Evolutionary conservation across 2,888 invertebrate genomes (phyloP), one percentile per base, ranked within the genome.

Genomic region (Oscheius sp.): DNA sequence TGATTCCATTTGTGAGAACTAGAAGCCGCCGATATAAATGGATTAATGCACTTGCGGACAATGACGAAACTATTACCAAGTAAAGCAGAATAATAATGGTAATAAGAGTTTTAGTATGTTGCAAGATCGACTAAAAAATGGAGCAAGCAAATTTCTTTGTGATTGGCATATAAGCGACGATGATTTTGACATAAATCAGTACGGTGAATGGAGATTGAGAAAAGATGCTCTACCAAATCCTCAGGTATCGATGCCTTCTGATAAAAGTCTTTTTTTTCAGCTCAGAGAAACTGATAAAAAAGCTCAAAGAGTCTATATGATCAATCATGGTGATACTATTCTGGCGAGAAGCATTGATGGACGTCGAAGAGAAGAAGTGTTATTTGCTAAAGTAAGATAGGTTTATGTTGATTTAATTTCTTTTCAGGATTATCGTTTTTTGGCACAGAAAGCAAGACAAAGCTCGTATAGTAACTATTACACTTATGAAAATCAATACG

Each of bases 191-290:
- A 80, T 80, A 21, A 80, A 80, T 29, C 76, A 78, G 3, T 78
- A 76, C 29, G 80, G 80, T 12, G 80, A 80, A 35, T 80, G 80
- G 80, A 56, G 78, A n/a, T 68, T 80, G n/a, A 58, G 78, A 21
- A 75, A 74, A 41, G 78, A 80, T 21, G 80, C 80, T 1, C 21
- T 77, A 0, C 80, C 80, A 3, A 72, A 77, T 75, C 77, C 80
- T 1, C 53, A 53, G 9, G 76, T 69, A 13, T 35, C 9, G 9
- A 35, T 35, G 3, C 29, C 25, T 53, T 18, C 9, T 49, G 1
- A 25, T 43, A 55, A 25, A 9, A 69, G 43, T 35, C 23, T 23
- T 27, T 6, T 56, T 21, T 52, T 76, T 69, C 41, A 75, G 70
- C 72, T 80, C 1, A 53, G 69, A 0, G 72, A 72, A 6, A 27